A percentile compares a stretch with the other conserved stretches of the same genome.
Conservation (phyloP, 2,888 invertebrate genomes). For the Euplexia lucipara region DNA sequence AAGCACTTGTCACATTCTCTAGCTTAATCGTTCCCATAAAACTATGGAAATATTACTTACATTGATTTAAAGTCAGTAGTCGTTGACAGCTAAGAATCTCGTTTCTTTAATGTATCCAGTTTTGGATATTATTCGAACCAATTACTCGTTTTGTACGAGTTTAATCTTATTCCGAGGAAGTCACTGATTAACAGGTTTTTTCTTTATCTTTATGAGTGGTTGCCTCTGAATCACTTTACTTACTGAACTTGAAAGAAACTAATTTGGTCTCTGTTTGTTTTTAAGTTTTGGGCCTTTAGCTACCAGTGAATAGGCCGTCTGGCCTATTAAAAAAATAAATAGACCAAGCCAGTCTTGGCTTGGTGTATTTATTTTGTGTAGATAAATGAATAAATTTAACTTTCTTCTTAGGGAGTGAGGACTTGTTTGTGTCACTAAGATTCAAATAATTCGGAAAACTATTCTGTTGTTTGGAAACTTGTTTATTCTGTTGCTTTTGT, state of each 20-base stretch:
- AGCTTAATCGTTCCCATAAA: conserved; percentile 40
- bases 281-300: conserved; percentile 29
- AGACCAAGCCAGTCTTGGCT: too few relatives aligned
- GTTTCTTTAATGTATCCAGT: conserved; percentile 76
- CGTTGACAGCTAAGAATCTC: conserved; percentile 68
- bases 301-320: conserved; percentile 2
- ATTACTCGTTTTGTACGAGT: conserved; percentile 77
- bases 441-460: conserved; percentile 53
- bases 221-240: conserved; percentile 76
- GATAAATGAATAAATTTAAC: conserved; percentile 53
- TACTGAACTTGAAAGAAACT: conserved; percentile 58
- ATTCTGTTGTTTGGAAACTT: conserved; percentile 51
- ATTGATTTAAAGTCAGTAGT: conserved; percentile 59
- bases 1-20: conserved; percentile 45
- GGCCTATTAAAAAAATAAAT: too few relatives aligned
- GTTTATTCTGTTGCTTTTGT: conserved; percentile 51
- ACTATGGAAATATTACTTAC: conserved; percentile 51
- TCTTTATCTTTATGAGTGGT: conserved; percentile 78
- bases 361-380: conserved; percentile 26
- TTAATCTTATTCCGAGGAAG: conserved; percentile 82
- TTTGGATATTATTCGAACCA: conserved; percentile 74
- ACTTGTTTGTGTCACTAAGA: conserved; percentile 54
- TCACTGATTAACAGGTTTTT: conserved; percentile 82
- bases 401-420: conserved; percentile 43
- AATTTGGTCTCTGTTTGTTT: conserved; percentile 66